phyloP scores from a whole-genome alignment of 2,888 invertebrate genomes.

The Polietes domitor region DNA sequence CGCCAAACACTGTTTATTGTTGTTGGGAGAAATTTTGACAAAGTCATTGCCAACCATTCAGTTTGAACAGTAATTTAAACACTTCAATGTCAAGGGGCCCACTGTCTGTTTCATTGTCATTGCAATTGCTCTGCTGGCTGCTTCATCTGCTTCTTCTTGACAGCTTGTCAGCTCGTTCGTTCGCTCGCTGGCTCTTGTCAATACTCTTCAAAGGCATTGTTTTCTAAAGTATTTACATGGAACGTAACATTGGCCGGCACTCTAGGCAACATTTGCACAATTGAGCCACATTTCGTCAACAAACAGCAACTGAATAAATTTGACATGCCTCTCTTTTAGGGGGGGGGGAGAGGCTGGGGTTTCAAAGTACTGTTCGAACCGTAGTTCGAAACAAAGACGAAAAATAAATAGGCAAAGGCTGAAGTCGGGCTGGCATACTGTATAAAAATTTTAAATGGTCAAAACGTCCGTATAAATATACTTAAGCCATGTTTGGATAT shows the following conservation, averaged over 20 bases:
- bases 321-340: no score
- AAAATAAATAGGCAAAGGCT: no score
- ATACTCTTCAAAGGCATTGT: neutral
- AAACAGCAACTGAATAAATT: neutral
- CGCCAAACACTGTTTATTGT: neutral
- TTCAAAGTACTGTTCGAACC: no score
- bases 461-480: no score
- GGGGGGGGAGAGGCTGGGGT: no score
- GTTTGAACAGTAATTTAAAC: conserved; percentile 8
- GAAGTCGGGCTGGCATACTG: no score
- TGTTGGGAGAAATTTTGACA: neutral
- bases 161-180: no score
- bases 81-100: conserved; percentile 5
- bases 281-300: neutral
- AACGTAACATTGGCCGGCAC: neutral
- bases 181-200: neutral
- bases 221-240: neutral
- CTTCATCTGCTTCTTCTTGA: neutral
- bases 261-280: neutral
- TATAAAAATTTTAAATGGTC: no score
- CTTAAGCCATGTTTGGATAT: no score
- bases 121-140: neutral
- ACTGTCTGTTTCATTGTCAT: neutral
- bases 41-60: conserved; percentile 33
- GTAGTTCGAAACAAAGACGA: no score